These are phyloP conservation scores for Rhineura floridana DNA, from an alignment of 2,113 vertebrate genomes.

Conservation along the genomic window DNA sequence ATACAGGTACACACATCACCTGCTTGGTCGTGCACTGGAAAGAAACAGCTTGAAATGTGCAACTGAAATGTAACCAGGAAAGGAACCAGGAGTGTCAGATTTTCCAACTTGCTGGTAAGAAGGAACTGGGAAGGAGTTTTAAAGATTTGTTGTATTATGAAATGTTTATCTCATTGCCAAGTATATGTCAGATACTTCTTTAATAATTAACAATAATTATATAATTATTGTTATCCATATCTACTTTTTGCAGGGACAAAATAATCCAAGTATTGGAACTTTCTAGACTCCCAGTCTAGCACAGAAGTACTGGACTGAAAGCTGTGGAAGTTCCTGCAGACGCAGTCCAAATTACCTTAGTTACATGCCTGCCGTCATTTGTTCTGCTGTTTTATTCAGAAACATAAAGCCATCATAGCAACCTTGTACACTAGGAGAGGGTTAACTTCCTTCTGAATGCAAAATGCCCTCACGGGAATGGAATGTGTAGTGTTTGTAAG, in stretches of 20 bases:
- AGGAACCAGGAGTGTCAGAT: not conserved
- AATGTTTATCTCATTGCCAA: not conserved
- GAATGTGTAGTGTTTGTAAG: constrained; percentile 90
- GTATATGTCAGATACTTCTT: not conserved
- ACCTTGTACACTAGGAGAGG: constrained; percentile 72
- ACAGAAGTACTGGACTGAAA: not conserved
- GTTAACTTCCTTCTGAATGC: constrained; percentile 72
- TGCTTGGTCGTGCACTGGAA: not conserved
- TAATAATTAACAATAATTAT: not conserved
- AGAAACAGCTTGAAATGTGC: not conserved
- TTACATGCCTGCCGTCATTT: not conserved
- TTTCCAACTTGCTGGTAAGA: not conserved
- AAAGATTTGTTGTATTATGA: not conserved
- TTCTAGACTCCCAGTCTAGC: not conserved
- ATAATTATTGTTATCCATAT: not conserved
- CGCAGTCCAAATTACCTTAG: not conserved
- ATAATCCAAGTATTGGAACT: not conserved
- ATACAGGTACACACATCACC: not conserved
- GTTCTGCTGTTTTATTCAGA: constrained; percentile 54
- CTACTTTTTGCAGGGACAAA: not conserved
- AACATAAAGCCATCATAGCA: constrained; percentile 35
- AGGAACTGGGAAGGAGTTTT: not conserved
- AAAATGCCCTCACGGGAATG: constrained; percentile 85
- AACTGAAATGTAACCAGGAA: not conserved
- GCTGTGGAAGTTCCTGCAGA: not conserved